Evolutionary conservation across 2,113 vertebrate species (phyloP).

Genomic region (Nannobrachium achirus): DNA sequence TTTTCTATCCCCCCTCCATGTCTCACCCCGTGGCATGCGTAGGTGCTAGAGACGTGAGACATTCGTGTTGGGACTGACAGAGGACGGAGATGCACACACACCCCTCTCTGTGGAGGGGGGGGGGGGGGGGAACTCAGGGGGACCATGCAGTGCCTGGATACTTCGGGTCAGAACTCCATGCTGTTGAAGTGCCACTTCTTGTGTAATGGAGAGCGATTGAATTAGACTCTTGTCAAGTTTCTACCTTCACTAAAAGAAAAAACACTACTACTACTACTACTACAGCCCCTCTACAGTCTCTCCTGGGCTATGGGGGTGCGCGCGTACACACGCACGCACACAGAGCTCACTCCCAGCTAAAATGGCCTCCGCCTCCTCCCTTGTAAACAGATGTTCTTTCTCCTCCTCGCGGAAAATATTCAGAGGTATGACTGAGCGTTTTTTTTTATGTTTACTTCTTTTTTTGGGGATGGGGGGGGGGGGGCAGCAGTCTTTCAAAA

Average conservation of each 20-base stretch:
- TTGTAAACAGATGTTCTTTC: slow-evolving; percentile 57
- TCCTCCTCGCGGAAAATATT: slow-evolving; percentile 39
- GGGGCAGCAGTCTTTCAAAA: slow-evolving; percentile 8
- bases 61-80: slow-evolving; percentile 28
- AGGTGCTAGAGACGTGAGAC: slow-evolving; percentile 52
- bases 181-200: slow-evolving; percentile 7
- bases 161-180: neutral
- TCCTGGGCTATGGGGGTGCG: neutral
- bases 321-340: neutral
- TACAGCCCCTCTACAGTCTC: neutral
- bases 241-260: neutral
- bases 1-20: slow-evolving; percentile 19
- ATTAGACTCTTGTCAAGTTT: slow-evolving; percentile 14
- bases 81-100: slow-evolving; percentile 1
- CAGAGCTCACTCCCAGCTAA: slow-evolving; percentile 1
- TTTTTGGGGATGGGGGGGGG: no score
- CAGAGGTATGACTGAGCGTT: slow-evolving; percentile 33
- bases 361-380: slow-evolving; percentile 37
- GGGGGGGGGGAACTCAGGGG: neutral
- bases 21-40: slow-evolving; percentile 35
- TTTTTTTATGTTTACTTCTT: slow-evolving; percentile 2
- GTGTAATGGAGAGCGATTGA: slow-evolving; percentile 15
- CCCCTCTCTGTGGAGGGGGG: neutral
- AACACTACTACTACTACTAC: neutral
- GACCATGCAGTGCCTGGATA: neutral